Conservation (phyloP, 2,888 invertebrate genomes). For the Muschampia staudingeri region DNA sequence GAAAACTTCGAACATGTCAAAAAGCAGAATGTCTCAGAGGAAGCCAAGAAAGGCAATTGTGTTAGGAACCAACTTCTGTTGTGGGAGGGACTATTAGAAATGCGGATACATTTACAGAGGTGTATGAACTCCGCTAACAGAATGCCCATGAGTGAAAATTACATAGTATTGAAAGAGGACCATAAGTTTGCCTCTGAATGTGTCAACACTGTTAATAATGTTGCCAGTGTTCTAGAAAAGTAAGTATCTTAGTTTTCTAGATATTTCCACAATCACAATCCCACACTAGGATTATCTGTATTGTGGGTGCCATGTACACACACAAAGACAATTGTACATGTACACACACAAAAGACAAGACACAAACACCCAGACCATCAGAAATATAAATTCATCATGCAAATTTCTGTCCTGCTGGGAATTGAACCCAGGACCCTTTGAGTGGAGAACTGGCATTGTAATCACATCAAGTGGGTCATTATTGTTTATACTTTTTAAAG, state of each 20-base stretch:
- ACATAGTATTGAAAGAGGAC: constrained; percentile 85
- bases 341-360: no score
- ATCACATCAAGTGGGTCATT: no score
- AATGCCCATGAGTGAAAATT: constrained; percentile 93
- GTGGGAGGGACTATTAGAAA: constrained; percentile 97
- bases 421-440: no score
- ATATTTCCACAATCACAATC: no score
- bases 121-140: constrained; percentile 94
- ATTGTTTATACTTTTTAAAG: no score
- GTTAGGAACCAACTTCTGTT: constrained; percentile 94
- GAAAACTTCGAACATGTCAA: constrained; percentile 92
- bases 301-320: no score
- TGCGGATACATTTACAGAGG: constrained; percentile 97
- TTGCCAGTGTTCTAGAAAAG: constrained; percentile 92
- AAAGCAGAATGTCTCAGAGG: constrained; percentile 89
- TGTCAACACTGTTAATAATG: constrained; percentile 88
- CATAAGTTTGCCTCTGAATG: constrained; percentile 89
- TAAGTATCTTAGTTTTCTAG: constrained; percentile 70
- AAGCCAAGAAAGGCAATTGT: constrained; percentile 93
- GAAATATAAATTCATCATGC: no score
- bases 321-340: no score
- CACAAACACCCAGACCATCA: no score
- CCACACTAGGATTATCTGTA: no score
- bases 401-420: no score
- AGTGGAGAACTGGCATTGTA: no score